Evolutionary conservation across 2,797 vertebrate species (phyloP).

Genomic region (Danio albolineatus): DNA sequence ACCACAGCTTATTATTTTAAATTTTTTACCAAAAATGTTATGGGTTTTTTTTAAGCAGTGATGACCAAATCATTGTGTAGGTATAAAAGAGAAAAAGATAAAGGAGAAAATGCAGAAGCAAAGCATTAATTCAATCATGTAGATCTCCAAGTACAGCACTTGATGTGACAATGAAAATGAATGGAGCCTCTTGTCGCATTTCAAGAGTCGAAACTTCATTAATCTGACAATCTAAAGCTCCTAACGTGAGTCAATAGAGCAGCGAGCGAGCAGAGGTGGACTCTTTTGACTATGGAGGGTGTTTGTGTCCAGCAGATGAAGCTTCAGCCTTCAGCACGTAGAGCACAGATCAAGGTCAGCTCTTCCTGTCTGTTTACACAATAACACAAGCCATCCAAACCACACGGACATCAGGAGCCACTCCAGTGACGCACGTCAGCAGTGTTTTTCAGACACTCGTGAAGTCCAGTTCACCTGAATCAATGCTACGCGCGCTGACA

Average conservation of each 20-base stretch:
- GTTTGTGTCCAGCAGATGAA: constrained; percentile 36
- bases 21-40: too few relatives aligned
- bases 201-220: background rate
- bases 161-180: background rate
- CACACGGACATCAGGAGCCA: constrained; percentile 69
- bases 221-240: background rate
- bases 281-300: constrained; percentile 27
- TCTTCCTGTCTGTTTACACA: constrained; percentile 72
- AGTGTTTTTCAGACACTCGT: constrained; percentile 65
- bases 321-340: constrained; percentile 33
- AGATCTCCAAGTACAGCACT: background rate
- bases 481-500: constrained; percentile 60
- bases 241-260: background rate
- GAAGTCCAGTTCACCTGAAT: constrained; percentile 55
- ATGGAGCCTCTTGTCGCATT: background rate
- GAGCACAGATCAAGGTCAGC: constrained; percentile 61
- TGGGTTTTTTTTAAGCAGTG: too few relatives aligned
- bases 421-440: constrained; percentile 65
- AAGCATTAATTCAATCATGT: background rate
- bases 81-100: background rate
- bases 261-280: background rate
- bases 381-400: constrained; percentile 61
- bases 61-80: background rate
- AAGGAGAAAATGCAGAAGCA: background rate
- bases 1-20: too few relatives aligned